These are phyloP conservation scores for Zaprionus vittiger DNA, from an alignment of 1,140 invertebrate species.

Conservation along the genomic window DNA sequence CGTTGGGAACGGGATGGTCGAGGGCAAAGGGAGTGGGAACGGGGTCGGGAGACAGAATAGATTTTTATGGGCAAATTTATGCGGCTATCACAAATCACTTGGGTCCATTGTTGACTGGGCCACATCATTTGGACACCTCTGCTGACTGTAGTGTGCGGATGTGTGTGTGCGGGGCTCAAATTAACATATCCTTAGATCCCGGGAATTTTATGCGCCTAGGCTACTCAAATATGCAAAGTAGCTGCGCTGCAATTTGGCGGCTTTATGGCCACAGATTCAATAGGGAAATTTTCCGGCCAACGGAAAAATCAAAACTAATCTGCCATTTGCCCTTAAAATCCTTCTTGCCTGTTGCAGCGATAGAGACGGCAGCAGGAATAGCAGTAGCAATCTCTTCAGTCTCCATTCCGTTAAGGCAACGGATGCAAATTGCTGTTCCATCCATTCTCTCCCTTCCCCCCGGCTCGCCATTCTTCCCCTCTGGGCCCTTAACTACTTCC, in stretches of 20 bases:
- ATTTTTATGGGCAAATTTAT: slow-evolving; percentile 72
- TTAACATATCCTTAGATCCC: slow-evolving; percentile 78
- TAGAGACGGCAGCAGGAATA: neutral
- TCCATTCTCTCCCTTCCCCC: neutral
- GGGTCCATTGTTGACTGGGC: slow-evolving; percentile 72
- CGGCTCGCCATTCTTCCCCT: slow-evolving; percentile 3
- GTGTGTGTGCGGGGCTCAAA: slow-evolving; percentile 46
- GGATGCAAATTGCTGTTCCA: slow-evolving; percentile 66
- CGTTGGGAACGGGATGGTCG: slow-evolving; percentile 4
- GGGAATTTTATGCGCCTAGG: slow-evolving; percentile 53
- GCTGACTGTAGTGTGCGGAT: neutral
- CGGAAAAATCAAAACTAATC: slow-evolving; percentile 81
- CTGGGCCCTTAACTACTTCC: slow-evolving; percentile 71
- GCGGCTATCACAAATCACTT: slow-evolving; percentile 72
- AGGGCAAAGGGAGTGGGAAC: neutral
- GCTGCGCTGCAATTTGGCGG: slow-evolving; percentile 77
- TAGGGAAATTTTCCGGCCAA: slow-evolving; percentile 59
- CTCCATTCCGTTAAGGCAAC: slow-evolving; percentile 2
- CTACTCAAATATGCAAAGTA: slow-evolving; percentile 81
- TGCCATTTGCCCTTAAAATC: slow-evolving; percentile 68
- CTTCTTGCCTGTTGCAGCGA: slow-evolving; percentile 10
- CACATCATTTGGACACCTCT: slow-evolving; percentile 66
- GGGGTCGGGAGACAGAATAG: neutral
- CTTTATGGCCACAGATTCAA: slow-evolving; percentile 77
- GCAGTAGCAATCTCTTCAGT: slow-evolving; percentile 2